Evolutionary conservation across 2,888 invertebrate species (phyloP), one percentile per base, ranked within the genome.

Genomic region (Apomyelois bistriatella): DNA sequence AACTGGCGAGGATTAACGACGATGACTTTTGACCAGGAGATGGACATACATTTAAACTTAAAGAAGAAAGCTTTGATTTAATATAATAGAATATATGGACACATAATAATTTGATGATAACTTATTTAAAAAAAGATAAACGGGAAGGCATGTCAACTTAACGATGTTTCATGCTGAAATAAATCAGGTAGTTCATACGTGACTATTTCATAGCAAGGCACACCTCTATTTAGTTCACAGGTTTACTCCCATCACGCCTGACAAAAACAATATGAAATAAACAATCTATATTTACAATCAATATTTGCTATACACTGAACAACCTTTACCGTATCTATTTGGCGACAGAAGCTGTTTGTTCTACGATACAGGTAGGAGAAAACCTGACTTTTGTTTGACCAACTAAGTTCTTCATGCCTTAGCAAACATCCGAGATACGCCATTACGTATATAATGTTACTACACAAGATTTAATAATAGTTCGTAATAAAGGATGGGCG

Each of bases 301-400:
- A 49, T 50, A 50, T 50, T 50, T 50, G n/a, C n/a, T n/a, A n/a
- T n/a, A n/a, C n/a, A 30, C 49, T 1, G 28, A 41, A 30, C 49
- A 49, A 43, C 42, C 22, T 56, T 43, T 35, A 35, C 48, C 47
- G 15, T 41, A 15, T 16, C 40, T 30, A 40, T 32, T 41, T 3
- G n/a, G 49, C 42, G 7, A 32, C 32, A 51, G 43, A 43, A 56
- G 53, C 12, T 69, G 65, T 78, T 72, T 72, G 59, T 60, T 37
- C 46, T 15, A 59, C 68, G n/a, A 74, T 55, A 56, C 53, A 53
- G 53, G 51, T 56, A 53, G 68, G 70, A 73, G 73, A 66, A 76
- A 71, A 65, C 75, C 76, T 61, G 71, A 64, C 53, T 53, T 35
- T 47, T 80, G 74, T 81, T 76, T 76, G 58, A 61, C 22, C 52